Percentiles rank a stretch among this genome's conserved stretches.
phyloP scores from a whole-genome alignment of 2,888 invertebrate genomes.

The Tachina fera region DNA sequence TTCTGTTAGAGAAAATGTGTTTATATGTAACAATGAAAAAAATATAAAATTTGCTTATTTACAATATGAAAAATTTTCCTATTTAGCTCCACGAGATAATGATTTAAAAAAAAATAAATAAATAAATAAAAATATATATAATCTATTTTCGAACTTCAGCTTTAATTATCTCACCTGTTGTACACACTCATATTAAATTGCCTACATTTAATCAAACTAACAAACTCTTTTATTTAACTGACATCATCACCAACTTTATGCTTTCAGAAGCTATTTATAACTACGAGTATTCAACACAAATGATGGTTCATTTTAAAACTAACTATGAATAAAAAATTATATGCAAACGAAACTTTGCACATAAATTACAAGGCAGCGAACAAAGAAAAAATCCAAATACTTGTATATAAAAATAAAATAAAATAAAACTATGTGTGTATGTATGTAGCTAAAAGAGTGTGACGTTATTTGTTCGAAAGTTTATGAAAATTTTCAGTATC shows the following conservation, averaged over 20 bases:
- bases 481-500: conserved; percentile 66
- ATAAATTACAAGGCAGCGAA: conserved; percentile 66
- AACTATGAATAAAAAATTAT: conserved; percentile 33
- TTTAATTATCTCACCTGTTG: conserved; percentile 45
- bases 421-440: background rate
- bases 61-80: background rate
- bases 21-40: too few relatives aligned
- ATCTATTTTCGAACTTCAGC: background rate
- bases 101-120: background rate
- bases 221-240: conserved; percentile 12
- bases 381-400: background rate
- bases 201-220: background rate
- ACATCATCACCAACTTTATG: conserved; percentile 8
- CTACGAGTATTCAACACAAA: conserved; percentile 64
- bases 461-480: conserved; percentile 55
- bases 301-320: conserved; percentile 44
- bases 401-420: background rate
- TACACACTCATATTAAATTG: background rate
- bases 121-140: too few relatives aligned
- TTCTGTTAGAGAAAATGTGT: too few relatives aligned
- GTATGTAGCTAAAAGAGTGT: conserved; percentile 14
- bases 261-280: conserved; percentile 63
- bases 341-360: conserved; percentile 62
- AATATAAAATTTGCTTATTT: background rate
- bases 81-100: background rate